Evolutionary conservation across 2,888 invertebrate genomes (phyloP).

Genomic region (Herminia tarsipennalis): DNA sequence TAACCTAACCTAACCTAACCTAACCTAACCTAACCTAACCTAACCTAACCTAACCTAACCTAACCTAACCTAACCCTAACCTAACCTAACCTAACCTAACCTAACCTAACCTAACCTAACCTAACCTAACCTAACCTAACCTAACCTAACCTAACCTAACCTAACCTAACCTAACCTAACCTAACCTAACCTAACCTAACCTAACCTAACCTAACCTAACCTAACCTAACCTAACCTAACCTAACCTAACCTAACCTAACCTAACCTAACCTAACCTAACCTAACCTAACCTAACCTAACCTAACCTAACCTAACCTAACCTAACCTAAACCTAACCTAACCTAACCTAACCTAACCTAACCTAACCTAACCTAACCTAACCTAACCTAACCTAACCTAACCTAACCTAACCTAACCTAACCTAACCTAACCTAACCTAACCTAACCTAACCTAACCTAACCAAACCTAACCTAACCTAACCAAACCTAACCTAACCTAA

Average conservation of each 20-base stretch:
- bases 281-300: slow-evolving; percentile 15
- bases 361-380: slow-evolving; percentile 13
- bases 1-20: slow-evolving; percentile 20
- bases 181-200: slow-evolving; percentile 22
- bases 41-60: slow-evolving; percentile 22
- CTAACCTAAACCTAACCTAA: slow-evolving; percentile 10
- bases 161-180: slow-evolving; percentile 24
- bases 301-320: slow-evolving; percentile 15
- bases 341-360: slow-evolving; percentile 7
- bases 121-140: slow-evolving; percentile 28
- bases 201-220: slow-evolving; percentile 26
- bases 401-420: slow-evolving; percentile 8
- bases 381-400: slow-evolving; percentile 7
- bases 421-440: slow-evolving; percentile 14
- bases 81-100: slow-evolving; percentile 21
- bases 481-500: slow-evolving; percentile 12
- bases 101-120: slow-evolving; percentile 33
- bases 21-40: slow-evolving; percentile 21
- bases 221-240: slow-evolving; percentile 22
- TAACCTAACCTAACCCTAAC: slow-evolving; percentile 20
- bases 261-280: slow-evolving; percentile 14
- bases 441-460: slow-evolving; percentile 15
- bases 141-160: slow-evolving; percentile 23
- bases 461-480: slow-evolving; percentile 15
- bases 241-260: slow-evolving; percentile 27